These are phyloP conservation scores for Zaprionus ghesquierei DNA, from an alignment of 1,140 invertebrate species.

Conservation along the genomic window DNA sequence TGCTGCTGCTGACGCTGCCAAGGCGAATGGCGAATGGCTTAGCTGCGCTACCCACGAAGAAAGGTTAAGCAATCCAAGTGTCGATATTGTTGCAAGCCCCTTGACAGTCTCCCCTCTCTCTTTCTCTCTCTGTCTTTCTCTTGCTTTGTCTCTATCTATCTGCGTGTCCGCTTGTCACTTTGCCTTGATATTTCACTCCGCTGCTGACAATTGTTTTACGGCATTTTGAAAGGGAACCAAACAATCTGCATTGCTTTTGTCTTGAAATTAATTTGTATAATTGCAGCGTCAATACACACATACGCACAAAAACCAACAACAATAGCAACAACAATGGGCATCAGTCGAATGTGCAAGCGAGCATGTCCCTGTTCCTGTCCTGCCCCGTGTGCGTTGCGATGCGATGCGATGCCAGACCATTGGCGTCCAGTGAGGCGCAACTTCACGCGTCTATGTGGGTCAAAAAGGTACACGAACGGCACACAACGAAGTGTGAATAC, in stretches of 20 bases:
- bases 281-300: slow-evolving; percentile 53
- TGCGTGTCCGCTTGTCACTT: background rate
- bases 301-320: slow-evolving; percentile 8
- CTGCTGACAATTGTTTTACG: slow-evolving; percentile 5
- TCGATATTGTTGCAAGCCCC: background rate
- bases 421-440: slow-evolving; percentile 49
- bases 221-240: slow-evolving; percentile 14
- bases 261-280: slow-evolving; percentile 71
- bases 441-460: slow-evolving; percentile 55
- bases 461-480: slow-evolving; percentile 39
- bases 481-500: slow-evolving; percentile 4
- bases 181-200: slow-evolving; percentile 33
- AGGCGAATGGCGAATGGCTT: slow-evolving; percentile 21
- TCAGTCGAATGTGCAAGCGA: slow-evolving; percentile 23
- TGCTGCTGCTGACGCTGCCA: background rate
- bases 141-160: background rate
- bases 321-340: slow-evolving; percentile 9
- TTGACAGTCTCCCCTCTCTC: background rate
- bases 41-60: background rate
- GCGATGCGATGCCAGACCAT: background rate
- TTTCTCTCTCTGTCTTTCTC: background rate
- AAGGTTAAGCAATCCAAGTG: background rate
- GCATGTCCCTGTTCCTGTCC: slow-evolving; percentile 17
- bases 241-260: slow-evolving; percentile 61
- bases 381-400: too few relatives aligned